These are phyloP conservation scores for Drosophila histrio DNA, from an alignment of 2,888 invertebrate genomes.

Conservation along the genomic window DNA sequence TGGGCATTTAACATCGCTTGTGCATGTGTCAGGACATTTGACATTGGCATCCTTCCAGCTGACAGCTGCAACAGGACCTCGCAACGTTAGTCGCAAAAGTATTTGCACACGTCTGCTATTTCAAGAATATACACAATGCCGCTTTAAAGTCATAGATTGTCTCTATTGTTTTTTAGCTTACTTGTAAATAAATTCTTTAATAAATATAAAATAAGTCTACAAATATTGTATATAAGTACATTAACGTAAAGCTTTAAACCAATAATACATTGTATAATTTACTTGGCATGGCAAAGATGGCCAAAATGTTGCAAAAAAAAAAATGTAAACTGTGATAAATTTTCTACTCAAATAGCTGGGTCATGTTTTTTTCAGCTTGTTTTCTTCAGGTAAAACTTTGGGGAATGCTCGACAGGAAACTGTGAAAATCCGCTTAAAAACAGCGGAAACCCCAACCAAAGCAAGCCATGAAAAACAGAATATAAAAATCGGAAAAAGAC, in stretches of 20 bases:
- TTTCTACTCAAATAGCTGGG: constrained; percentile 8
- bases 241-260: no score
- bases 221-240: background rate
- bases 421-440: constrained; percentile 37
- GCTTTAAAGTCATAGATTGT: constrained; percentile 10
- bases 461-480: background rate
- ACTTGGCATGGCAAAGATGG: background rate
- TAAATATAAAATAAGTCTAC: background rate
- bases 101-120: background rate
- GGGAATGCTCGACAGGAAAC: constrained; percentile 12
- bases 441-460: constrained; percentile 6
- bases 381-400: constrained; percentile 18
- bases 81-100: constrained; percentile 4
- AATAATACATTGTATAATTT: background rate
- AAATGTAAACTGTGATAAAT: constrained; percentile 11
- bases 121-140: constrained; percentile 3
- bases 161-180: background rate
- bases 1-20: constrained; percentile 37
- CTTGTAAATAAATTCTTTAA: background rate
- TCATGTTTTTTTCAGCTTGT: constrained; percentile 17
- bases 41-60: constrained; percentile 11
- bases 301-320: background rate
- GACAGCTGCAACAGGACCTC: constrained; percentile 11
- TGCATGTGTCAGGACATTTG: constrained; percentile 5
- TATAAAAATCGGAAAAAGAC: constrained; percentile 6